Conservation (phyloP, 2,113 vertebrate species). For the Orthonyx spaldingii region DNA sequence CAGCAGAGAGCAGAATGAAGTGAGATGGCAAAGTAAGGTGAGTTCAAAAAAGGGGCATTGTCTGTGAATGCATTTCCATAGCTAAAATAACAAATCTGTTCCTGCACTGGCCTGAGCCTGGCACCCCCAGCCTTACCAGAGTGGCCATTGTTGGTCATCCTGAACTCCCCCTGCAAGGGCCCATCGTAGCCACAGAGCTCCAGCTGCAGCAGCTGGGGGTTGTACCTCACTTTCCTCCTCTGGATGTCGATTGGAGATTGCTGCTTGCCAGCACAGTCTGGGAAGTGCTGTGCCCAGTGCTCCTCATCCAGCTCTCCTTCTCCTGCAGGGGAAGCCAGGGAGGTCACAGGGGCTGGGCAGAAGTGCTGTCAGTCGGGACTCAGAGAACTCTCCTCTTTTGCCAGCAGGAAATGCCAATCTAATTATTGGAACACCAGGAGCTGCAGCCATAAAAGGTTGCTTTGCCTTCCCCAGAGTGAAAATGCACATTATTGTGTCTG, state of each 20-base stretch:
- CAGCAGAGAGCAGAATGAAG: background rate
- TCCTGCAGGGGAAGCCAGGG: background rate
- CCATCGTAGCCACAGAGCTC: constrained; percentile 74
- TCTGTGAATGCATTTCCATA: background rate
- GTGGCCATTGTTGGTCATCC: constrained; percentile 87
- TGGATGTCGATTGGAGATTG: constrained; percentile 90
- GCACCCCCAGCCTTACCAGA: constrained; percentile 72
- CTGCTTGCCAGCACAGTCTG: constrained; percentile 69
- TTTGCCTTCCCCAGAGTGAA: background rate
- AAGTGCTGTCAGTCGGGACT: background rate
- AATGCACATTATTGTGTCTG: background rate
- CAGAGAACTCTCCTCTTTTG: background rate
- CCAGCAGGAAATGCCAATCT: background rate
- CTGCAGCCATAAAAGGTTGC: background rate
- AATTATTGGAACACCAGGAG: background rate
- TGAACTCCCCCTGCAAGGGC: constrained; percentile 59
- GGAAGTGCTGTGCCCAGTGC: constrained; percentile 79
- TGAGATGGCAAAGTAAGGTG: background rate
- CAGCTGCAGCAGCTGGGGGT: constrained; percentile 67
- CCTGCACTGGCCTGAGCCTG: background rate
- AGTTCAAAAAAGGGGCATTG: background rate
- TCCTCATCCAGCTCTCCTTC: constrained; percentile 77
- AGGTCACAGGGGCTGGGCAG: background rate
- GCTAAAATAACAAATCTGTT: background rate
- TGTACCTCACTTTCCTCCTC: constrained; percentile 70